Evolutionary conservation across 2,888 invertebrate species (phyloP).

Genomic region (Pimpla rufipes): DNA sequence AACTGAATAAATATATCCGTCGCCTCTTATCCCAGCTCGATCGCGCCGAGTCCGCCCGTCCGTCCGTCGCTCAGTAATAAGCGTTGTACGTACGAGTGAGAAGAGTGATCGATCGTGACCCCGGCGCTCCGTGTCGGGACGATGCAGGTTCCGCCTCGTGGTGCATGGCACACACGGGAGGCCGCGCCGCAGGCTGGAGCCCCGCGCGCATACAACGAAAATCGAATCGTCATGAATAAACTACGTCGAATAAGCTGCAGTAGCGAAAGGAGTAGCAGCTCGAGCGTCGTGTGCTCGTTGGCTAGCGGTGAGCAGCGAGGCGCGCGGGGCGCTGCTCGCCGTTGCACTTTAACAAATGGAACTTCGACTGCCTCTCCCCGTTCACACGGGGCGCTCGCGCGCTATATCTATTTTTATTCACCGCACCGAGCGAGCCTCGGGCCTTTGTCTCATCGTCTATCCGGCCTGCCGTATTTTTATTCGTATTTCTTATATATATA

Average conservation of each 20-base stretch:
- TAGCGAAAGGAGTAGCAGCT: constrained; percentile 37
- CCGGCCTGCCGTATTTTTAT: constrained; percentile 54
- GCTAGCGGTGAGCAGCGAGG: constrained; percentile 44
- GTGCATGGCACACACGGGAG: not conserved
- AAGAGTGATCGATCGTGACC: constrained; percentile 55
- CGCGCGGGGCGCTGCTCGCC: constrained; percentile 43
- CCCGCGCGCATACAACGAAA: constrained; percentile 56
- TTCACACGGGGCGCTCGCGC: not conserved
- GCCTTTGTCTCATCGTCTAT: constrained; percentile 64
- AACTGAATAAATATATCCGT: constrained; percentile 40
- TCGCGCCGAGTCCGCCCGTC: not conserved
- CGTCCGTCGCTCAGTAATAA: constrained; percentile 10
- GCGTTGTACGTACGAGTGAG: constrained; percentile 4
- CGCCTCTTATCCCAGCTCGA: not conserved
- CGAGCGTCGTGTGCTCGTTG: constrained; percentile 49
- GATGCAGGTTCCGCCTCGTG: constrained; percentile 12
- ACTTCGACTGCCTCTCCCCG: constrained; percentile 43
- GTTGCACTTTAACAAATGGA: constrained; percentile 70
- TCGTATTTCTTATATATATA: constrained; percentile 36
- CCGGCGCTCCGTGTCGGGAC: constrained; percentile 32
- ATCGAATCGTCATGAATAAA: constrained; percentile 69
- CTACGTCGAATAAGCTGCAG: constrained; percentile 60
- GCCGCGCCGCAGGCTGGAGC: constrained; percentile 17
- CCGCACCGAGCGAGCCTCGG: constrained; percentile 43
- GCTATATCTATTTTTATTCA: constrained; percentile 63